A percentile compares a stretch with the other conserved stretches of the same genome.
These are phyloP conservation scores for Ormyrus thymus DNA, from an alignment of 2,888 invertebrate species.

Conservation along the genomic window DNA sequence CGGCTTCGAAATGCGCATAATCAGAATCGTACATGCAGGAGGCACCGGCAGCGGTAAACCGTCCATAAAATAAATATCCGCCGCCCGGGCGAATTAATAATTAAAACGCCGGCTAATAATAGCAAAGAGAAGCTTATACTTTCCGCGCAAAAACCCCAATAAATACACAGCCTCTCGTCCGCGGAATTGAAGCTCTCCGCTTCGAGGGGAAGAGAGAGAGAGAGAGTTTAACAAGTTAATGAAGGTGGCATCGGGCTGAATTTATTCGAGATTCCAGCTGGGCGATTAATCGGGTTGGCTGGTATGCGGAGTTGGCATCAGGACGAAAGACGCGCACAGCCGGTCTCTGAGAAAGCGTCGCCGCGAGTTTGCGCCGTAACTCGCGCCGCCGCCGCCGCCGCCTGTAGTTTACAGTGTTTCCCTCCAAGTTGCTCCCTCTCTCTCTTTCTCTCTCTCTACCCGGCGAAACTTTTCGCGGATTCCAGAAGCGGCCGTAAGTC, in stretches of 20 bases:
- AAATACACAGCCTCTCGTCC: background rate
- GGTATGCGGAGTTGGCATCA: background rate
- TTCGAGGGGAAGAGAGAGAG: background rate
- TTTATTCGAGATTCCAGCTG: slow-evolving; percentile 36
- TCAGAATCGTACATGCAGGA: too few relatives aligned
- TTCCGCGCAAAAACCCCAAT: background rate
- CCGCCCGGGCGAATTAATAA: too few relatives aligned
- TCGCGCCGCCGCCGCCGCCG: background rate
- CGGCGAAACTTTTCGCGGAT: slow-evolving; percentile 36
- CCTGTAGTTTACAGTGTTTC: slow-evolving; percentile 23
- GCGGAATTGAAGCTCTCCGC: background rate
- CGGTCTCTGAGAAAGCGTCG: slow-evolving; percentile 2
- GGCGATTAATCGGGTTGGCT: slow-evolving; percentile 29
- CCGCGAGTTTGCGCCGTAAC: slow-evolving; percentile 22
- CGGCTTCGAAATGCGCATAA: too few relatives aligned
- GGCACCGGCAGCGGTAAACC: too few relatives aligned
- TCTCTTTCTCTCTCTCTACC: background rate
- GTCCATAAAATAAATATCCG: too few relatives aligned
- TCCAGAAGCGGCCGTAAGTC: slow-evolving; percentile 4
- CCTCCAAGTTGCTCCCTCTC: background rate
- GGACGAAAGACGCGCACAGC: background rate
- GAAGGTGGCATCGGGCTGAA: slow-evolving; percentile 17
- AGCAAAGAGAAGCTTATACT: background rate
- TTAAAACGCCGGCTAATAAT: background rate
- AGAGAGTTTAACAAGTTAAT: slow-evolving; percentile 18